Evolutionary conservation across 2,888 invertebrate genomes (phyloP).

Genomic region (Saturnia japonica): DNA sequence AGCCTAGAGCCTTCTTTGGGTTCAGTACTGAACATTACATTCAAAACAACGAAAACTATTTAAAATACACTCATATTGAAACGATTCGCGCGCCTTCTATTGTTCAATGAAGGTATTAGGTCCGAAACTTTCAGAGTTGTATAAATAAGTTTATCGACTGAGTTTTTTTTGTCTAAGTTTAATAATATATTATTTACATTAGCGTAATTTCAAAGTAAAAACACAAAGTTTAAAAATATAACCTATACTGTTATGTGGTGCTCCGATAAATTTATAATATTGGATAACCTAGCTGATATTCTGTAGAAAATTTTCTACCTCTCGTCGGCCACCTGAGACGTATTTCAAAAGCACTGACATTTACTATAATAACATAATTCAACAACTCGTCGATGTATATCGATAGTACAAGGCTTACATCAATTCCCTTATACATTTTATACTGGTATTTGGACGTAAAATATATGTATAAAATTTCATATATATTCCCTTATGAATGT

Average conservation of each 20-base stretch:
- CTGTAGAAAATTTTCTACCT: not conserved
- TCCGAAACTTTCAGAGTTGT: no score
- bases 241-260: not conserved
- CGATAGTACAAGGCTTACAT: conserved; percentile 9
- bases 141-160: no score
- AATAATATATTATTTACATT: not conserved
- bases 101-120: no score
- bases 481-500: not conserved
- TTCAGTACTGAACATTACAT: no score
- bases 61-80: no score
- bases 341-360: conserved; percentile 4
- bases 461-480: not conserved
- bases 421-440: conserved; percentile 20
- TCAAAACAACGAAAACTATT: no score
- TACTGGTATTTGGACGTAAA: not conserved
- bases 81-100: no score
- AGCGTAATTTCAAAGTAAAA: not conserved
- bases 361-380: conserved; percentile 6
- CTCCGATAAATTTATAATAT: not conserved
- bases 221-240: not conserved
- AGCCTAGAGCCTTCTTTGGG: no score
- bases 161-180: no score
- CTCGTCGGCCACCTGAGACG: conserved; percentile 9
- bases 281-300: conserved; percentile 10
- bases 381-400: not conserved